Evolutionary conservation across 2,797 vertebrate species (phyloP).

Genomic region (Rhinichthys osculus): DNA sequence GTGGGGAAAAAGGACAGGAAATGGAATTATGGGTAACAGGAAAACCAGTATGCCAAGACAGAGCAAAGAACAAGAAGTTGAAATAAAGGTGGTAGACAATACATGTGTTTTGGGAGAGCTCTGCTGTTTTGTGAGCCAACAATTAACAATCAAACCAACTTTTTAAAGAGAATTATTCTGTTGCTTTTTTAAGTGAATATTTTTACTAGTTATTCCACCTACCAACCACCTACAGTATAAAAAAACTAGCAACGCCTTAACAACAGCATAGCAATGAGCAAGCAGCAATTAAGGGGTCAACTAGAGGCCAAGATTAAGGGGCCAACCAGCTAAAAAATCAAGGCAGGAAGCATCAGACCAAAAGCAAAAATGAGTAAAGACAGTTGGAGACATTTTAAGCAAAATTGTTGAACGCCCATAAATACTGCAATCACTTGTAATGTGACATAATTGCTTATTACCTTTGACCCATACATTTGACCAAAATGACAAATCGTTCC

Average conservation of each 20-base stretch:
- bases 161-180: neutral
- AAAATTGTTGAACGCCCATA: neutral
- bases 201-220: neutral
- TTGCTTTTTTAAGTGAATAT: neutral
- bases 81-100: constrained; percentile 25
- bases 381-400: neutral
- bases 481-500: neutral
- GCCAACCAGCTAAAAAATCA: neutral
- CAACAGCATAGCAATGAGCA: neutral
- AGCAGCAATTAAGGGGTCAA: neutral
- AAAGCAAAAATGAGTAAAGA: neutral
- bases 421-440: neutral
- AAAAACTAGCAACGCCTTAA: neutral
- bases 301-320: neutral
- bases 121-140: neutral
- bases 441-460: neutral
- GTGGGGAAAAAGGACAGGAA: constrained; percentile 51
- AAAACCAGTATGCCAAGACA: constrained; percentile 48
- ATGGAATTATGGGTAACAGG: constrained; percentile 60
- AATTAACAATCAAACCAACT: constrained; percentile 17
- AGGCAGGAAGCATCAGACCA: neutral
- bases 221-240: neutral
- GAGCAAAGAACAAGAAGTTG: constrained; percentile 47
- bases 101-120: neutral
- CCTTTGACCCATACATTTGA: neutral